Evolutionary conservation across 1,140 invertebrate genomes (phyloP), one percentile per base, ranked within the genome.

Genomic region (Chlorops oryzae): DNA sequence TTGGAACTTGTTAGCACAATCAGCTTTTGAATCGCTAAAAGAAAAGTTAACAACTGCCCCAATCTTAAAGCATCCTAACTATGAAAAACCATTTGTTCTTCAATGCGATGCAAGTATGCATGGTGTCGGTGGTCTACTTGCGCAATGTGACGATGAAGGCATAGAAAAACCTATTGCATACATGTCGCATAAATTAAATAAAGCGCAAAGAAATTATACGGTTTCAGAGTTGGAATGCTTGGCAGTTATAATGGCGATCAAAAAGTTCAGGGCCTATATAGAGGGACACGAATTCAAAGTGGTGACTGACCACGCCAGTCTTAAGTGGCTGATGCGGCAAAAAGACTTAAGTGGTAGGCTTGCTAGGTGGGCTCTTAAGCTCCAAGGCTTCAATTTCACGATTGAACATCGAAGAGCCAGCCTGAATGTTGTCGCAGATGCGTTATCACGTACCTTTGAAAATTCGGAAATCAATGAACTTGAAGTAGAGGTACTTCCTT

Each of bases 401-500:
- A n/a, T n/a, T n/a, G n/a, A n/a, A n/a, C n/a, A n/a, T n/a, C n/a
- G n/a, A n/a, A n/a, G n/a, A n/a, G n/a, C n/a, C n/a, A n/a, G n/a
- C n/a, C n/a, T n/a, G n/a, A n/a, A n/a, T n/a, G n/a, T n/a, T n/a
- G n/a, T n/a, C n/a, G n/a, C n/a, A n/a, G n/a, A n/a, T n/a, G n/a
- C n/a, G n/a, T n/a, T n/a, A n/a, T 75, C 80, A 51, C 74, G 77
- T 50, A 59, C 63, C 34, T 61, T 67, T 12, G 55, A 79, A 5
- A 51, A 55, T 23, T 80, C 72, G 69, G 56, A 59, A 63, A 1
- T 42, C 66, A 18, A 75, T 71, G 72, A 32, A 50, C 13, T 15
- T 74, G n/a, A 22, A 51, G 54, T 6, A 59, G 53, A 46, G 62
- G 62, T 15, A 37, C 37, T n/a, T n/a, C n/a, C n/a, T n/a, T n/a